Conservation (phyloP, 2,888 invertebrate genomes). For the Metacarcinus magister region DNA sequence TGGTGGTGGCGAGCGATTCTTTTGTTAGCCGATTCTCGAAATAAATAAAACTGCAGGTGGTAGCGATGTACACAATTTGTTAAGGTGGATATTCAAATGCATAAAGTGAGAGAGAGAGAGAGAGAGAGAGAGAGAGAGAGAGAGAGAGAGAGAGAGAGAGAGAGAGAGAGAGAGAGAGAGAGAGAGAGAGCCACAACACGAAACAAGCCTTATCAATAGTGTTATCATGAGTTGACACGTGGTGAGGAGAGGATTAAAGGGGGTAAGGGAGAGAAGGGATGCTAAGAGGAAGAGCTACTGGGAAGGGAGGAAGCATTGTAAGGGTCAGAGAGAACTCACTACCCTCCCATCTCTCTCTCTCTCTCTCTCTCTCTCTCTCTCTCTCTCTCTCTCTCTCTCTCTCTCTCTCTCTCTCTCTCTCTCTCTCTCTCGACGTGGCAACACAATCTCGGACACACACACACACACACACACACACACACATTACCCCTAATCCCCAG, state of each 20-base stretch:
- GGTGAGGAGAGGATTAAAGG: not conserved
- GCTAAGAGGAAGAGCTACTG: not conserved
- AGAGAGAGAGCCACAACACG: not conserved
- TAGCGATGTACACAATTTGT: not conserved
- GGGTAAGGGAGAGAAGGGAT: too few relatives aligned
- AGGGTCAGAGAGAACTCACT: not conserved
- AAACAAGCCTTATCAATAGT: not conserved
- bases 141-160: not conserved
- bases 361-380: not conserved
- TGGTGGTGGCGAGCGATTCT: not conserved
- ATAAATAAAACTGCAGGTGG: not conserved
- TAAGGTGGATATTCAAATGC: not conserved
- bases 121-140: not conserved
- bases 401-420: not conserved
- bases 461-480: too few relatives aligned
- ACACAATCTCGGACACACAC: too few relatives aligned
- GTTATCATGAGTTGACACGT: not conserved
- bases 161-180: slow-evolving; percentile 47
- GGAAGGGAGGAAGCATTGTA: not conserved
- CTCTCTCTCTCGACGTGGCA: not conserved
- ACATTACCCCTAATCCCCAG: not conserved
- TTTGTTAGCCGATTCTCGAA: not conserved
- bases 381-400: not conserved
- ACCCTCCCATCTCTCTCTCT: not conserved
- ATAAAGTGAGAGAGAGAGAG: not conserved